Evolutionary conservation across 2,888 invertebrate genomes (phyloP), one percentile per base, ranked within the genome.

Genomic region (Tuta absoluta): DNA sequence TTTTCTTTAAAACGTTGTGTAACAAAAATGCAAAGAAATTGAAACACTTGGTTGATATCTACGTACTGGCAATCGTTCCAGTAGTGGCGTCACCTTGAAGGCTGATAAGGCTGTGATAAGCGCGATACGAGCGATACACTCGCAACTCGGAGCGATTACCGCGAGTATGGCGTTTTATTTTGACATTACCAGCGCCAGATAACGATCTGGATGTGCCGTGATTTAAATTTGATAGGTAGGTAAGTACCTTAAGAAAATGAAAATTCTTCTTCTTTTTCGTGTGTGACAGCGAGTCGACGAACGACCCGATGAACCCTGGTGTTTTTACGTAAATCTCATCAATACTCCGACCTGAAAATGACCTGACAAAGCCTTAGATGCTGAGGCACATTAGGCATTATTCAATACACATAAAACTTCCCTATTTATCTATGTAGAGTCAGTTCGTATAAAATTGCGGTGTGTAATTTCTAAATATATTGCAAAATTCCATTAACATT

Each of bases 1-100:
- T 21, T 23, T 24, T 23, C 10, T 19, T 17, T 38, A 48, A 48
- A 48, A 48, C 53, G 65, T 68, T 76, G 70, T 76, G 74, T 72
- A 77, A 78, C 67, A 62, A 65, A 67, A 64, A 66, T 68, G 66
- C 69, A 77, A 66, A 70, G 66, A 69, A 77, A 73, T 72, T 69
- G 71, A 72, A 78, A 77, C 72, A 76, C 72, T 76, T 76, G 75
- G 75, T 76, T 74, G 75, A 76, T 85, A 84, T 81, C 81, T 80
- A 70, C 62, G 68, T 64, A 68, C 73, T 75, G 78, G 86, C 86
- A 85, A 87, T 87, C 86, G 77, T 71, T 75, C 75, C 71, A 69
- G 81, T 82, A 85, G 86, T 82, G 80, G 84, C 75, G 87, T 91
- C 88, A 90, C 91, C 91, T 91, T 91, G 91, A 85, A 79, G 80